Percentiles rank a stretch among this genome's conserved stretches.
Conservation (phyloP, 2,113 vertebrate species). For the Callorhinus ursinus region DNA sequence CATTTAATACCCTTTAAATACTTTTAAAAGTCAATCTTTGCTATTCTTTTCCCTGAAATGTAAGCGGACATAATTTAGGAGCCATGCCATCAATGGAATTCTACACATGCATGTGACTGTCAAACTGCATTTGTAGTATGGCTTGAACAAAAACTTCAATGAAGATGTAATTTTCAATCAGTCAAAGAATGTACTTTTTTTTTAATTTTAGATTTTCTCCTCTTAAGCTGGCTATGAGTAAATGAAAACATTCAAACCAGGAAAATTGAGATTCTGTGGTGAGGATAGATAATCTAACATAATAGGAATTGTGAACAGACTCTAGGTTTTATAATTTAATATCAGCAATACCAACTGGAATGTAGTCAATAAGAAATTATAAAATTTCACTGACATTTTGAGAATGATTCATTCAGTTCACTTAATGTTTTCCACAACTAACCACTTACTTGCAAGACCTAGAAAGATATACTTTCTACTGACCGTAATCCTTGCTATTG, state of each 20-base stretch:
- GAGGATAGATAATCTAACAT: neutral
- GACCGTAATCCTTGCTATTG: conserved; percentile 66
- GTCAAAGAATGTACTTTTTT: neutral
- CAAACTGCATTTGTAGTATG: too few relatives aligned
- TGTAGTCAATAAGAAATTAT: conserved; percentile 44
- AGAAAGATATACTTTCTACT: conserved; percentile 45
- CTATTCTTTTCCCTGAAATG: neutral
- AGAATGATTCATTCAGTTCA: conserved; percentile 45
- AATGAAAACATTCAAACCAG: conserved; percentile 46
- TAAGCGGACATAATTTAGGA: too few relatives aligned
- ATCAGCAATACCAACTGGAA: neutral
- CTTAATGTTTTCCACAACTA: conserved; percentile 49
- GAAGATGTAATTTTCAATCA: too few relatives aligned
- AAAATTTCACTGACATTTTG: conserved; percentile 56
- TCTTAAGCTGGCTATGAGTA: neutral
- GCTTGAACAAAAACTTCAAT: too few relatives aligned
- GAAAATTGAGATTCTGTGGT: conserved; percentile 21
- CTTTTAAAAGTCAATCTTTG: neutral
- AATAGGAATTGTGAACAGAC: neutral
- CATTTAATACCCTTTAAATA: neutral
- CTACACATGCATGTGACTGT: too few relatives aligned
- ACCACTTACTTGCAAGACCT: conserved; percentile 53
- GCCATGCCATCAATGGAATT: too few relatives aligned
- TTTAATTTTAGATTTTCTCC: neutral
- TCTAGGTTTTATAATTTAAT: conserved; percentile 37